Conservation (phyloP, 2,113 vertebrate genomes). For the Ptilorrhoa leucosticta region DNA sequence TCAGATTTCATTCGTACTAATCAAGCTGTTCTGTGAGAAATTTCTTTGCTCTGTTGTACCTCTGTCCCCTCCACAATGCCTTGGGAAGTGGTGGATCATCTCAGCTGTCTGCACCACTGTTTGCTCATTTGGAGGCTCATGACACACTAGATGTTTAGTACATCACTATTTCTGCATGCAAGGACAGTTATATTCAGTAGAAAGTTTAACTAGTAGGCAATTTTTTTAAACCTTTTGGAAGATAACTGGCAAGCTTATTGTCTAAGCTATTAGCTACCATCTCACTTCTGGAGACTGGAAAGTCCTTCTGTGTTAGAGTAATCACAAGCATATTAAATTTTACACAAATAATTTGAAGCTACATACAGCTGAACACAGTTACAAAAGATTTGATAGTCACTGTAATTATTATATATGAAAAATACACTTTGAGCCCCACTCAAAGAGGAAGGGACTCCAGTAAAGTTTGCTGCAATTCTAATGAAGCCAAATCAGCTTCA, state of each 20-base stretch:
- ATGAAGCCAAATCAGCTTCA: conserved; percentile 18
- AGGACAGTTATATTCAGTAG: conserved; percentile 42
- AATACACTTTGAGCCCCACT: conserved; percentile 5
- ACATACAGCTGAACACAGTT: conserved; percentile 36
- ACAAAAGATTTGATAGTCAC: conserved; percentile 20
- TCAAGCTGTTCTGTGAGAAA: not conserved
- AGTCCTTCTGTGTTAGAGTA: conserved; percentile 7
- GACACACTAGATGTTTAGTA: not conserved
- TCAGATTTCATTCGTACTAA: not conserved
- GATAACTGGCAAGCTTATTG: not conserved
- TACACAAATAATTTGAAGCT: conserved; percentile 22
- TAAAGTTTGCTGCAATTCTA: conserved; percentile 15
- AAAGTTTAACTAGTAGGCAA: conserved; percentile 10
- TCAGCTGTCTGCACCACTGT: not conserved
- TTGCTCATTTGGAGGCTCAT: not conserved
- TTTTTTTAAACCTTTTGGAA: not conserved
- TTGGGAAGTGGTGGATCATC: not conserved
- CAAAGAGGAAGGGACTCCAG: not conserved
- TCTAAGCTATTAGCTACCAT: not conserved
- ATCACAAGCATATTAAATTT: not conserved
- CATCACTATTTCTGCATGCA: conserved; percentile 33
- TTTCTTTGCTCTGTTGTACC: not conserved
- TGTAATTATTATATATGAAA: conserved; percentile 9
- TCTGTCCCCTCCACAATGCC: not conserved
- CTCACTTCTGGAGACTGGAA: not conserved